Percentiles rank a stretch among this genome's conserved stretches.
Evolutionary conservation across 1,140 invertebrate species (phyloP).

Genomic region (Pseudobourletiella spinata): DNA sequence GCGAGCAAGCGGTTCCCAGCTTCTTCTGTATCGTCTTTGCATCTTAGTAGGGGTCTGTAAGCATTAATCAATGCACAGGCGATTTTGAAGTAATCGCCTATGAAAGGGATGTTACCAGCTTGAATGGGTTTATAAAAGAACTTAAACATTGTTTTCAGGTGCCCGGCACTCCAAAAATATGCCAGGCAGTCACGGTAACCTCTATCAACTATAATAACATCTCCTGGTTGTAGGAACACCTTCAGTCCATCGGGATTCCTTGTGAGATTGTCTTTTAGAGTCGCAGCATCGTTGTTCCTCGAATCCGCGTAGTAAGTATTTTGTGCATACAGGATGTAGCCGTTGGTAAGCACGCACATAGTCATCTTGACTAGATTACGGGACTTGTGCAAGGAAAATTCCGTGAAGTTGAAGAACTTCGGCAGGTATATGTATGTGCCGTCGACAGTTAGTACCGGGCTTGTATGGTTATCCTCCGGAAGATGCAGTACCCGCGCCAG

Average conservation of each 20-base stretch:
- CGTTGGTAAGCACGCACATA: slow-evolving; percentile 26
- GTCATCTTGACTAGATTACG: slow-evolving; percentile 21
- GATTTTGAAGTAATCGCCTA: slow-evolving; percentile 1
- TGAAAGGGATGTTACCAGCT: background rate
- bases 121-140: slow-evolving; percentile 2
- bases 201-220: slow-evolving; percentile 14
- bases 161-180: slow-evolving; percentile 10
- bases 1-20: too few relatives aligned
- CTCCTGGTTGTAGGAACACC: slow-evolving; percentile 12
- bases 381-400: slow-evolving; percentile 25
- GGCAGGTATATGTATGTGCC: slow-evolving; percentile 12
- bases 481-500: background rate
- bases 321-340: slow-evolving; percentile 23
- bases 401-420: slow-evolving; percentile 17
- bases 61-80: slow-evolving; percentile 12
- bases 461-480: background rate
- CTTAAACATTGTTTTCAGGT: background rate
- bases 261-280: slow-evolving; percentile 15
- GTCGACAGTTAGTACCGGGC: background rate
- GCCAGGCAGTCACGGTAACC: background rate
- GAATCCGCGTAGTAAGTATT: slow-evolving; percentile 30
- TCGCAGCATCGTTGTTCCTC: slow-evolving; percentile 28
- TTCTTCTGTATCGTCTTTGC: background rate
- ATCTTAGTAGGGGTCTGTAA: background rate
- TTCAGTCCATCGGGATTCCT: slow-evolving; percentile 10